phyloP scores from a whole-genome alignment of 2,113 vertebrate species.

The Pongo abelii region DNA sequence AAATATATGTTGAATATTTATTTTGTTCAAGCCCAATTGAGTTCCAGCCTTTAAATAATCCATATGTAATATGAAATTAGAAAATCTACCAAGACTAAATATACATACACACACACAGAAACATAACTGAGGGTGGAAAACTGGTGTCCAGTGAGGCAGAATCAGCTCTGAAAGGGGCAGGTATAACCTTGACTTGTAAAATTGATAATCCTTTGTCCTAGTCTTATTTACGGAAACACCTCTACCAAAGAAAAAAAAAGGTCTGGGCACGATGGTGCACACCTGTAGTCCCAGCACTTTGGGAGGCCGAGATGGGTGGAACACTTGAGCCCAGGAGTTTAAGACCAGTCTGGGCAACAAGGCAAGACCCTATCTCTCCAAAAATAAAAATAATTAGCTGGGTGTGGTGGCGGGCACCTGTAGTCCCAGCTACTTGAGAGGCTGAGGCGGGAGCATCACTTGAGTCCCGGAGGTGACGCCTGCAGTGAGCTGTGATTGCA shows the following conservation, averaged over 20 bases:
- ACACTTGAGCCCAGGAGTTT: too few relatives aligned
- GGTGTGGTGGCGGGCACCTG: too few relatives aligned
- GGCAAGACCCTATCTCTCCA: too few relatives aligned
- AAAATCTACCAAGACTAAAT: neutral
- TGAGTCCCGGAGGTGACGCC: too few relatives aligned
- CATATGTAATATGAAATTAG: neutral
- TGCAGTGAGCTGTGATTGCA: too few relatives aligned
- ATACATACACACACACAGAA: rapidly evolving
- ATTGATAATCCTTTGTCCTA: neutral
- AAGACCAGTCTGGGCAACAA: too few relatives aligned
- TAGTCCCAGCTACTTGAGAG: too few relatives aligned
- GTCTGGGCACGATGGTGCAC: too few relatives aligned
- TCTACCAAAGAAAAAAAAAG: neutral
- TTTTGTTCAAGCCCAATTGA: neutral
- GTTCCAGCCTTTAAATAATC: neutral
- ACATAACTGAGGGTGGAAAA: neutral
- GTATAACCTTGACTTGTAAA: neutral
- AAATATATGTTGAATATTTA: neutral
- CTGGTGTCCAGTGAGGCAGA: neutral
- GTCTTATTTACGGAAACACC: neutral
- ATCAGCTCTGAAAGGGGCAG: neutral
- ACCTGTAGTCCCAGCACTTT: too few relatives aligned
- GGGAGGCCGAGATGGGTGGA: too few relatives aligned
- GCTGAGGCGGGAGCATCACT: too few relatives aligned
- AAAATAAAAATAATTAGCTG: too few relatives aligned